phyloP scores from a whole-genome alignment of 2,888 invertebrate species.

The Nycteola revayana region DNA sequence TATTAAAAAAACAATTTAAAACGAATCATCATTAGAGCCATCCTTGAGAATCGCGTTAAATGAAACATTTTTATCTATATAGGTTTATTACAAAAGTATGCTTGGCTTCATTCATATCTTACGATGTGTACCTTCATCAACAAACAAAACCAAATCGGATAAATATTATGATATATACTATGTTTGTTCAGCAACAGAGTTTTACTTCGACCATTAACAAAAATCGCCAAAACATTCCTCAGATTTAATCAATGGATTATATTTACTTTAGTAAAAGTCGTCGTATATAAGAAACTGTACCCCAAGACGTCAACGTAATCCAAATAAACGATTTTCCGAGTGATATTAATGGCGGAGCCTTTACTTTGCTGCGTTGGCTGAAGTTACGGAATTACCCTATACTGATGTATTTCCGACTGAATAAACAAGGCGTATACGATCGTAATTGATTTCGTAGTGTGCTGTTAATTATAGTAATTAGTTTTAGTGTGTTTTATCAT shows the following conservation, averaged over 20 bases:
- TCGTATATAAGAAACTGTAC: conserved; percentile 43
- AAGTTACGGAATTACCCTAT: conserved; percentile 32
- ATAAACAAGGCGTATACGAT: conserved; percentile 22
- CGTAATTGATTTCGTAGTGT: conserved; percentile 19
- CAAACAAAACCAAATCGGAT: too few species aligned
- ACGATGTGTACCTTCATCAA: too few species aligned
- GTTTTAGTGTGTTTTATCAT: too few species aligned
- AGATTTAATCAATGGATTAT: conserved; percentile 41
- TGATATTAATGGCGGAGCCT: conserved; percentile 52
- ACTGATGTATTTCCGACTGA: conserved; percentile 19
- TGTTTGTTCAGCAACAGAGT: too few species aligned
- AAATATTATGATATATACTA: background rate
- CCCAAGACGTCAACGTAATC: conserved; percentile 52
- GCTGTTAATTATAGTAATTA: too few species aligned
- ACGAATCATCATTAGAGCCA: too few species aligned
- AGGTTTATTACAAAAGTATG: too few species aligned
- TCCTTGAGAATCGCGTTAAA: too few species aligned
- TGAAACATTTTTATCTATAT: too few species aligned
- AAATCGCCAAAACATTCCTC: conserved; percentile 14
- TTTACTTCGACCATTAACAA: background rate
- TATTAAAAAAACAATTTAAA: too few species aligned
- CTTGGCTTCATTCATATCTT: too few species aligned
- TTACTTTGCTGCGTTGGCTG: conserved; percentile 21
- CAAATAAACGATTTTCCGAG: conserved; percentile 50
- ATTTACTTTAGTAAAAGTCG: conserved; percentile 30